Evolutionary conservation across 1,140 invertebrate genomes (phyloP).

Genomic region (Lordiphosa stackelbergi): DNA sequence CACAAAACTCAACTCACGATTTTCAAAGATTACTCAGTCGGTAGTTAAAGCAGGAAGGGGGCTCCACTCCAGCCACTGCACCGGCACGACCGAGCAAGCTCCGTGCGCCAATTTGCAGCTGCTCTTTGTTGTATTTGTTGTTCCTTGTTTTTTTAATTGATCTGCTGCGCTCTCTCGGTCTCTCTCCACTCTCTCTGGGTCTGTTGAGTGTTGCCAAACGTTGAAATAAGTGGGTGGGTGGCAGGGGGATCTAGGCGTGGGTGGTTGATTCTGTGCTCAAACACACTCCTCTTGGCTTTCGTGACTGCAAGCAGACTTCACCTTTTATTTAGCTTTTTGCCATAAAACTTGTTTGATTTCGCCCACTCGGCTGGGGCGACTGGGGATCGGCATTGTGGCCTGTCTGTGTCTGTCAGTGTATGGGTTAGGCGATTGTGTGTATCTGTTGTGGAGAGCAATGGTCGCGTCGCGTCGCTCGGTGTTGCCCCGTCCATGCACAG

Average conservation of each 20-base stretch:
- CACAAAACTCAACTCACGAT: constrained; percentile 63
- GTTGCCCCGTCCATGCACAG: constrained; percentile 20
- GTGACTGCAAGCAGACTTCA: constrained; percentile 37
- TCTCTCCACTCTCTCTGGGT: constrained; percentile 4
- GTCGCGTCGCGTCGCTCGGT: constrained; percentile 38
- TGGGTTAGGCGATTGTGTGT: constrained; percentile 4
- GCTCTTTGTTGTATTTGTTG: constrained; percentile 15
- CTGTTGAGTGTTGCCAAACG: constrained; percentile 4
- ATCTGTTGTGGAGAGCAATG: constrained; percentile 45
- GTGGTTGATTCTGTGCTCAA: constrained; percentile 27
- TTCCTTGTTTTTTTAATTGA: constrained; percentile 6
- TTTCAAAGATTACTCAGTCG: constrained; percentile 38
- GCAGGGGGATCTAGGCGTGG: constrained; percentile 39
- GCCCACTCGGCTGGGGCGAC: constrained; percentile 48
- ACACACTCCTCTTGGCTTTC: constrained; percentile 31
- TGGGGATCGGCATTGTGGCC: constrained; percentile 23
- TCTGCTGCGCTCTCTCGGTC: constrained; percentile 9
- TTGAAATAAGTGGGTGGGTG: constrained; percentile 8
- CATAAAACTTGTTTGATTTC: constrained; percentile 59
- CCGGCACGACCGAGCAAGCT: constrained; percentile 41
- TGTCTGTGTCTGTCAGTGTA: constrained; percentile 4
- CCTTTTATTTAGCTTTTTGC: constrained; percentile 18
- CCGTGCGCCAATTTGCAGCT: constrained; percentile 29
- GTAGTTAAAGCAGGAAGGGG: constrained; percentile 18
- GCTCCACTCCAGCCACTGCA: constrained; percentile 33